Conservation (phyloP, 2,113 vertebrate genomes). For the Poicephalus meyeri region DNA sequence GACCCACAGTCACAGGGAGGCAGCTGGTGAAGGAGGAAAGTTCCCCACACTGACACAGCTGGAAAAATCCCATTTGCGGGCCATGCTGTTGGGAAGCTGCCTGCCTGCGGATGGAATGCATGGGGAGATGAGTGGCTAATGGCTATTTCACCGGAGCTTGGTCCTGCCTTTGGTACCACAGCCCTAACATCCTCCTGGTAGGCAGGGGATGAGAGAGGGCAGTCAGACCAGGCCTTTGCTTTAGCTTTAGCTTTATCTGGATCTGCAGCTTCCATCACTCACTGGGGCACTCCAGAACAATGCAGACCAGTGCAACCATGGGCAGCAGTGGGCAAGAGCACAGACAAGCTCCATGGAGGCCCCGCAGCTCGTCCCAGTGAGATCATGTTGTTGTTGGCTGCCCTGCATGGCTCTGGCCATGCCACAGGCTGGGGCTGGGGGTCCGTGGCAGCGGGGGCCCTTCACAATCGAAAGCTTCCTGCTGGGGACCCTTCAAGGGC, state of each 20-base stretch:
- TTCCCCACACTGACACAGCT: not conserved
- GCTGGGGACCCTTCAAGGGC: slow-evolving; percentile 68
- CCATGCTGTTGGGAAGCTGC: not conserved
- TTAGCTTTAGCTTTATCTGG: not conserved
- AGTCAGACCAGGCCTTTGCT: not conserved
- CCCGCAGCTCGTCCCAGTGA: not conserved
- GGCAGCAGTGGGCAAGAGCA: not conserved
- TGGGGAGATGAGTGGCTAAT: not conserved
- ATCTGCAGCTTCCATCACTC: not conserved
- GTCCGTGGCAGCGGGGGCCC: not conserved
- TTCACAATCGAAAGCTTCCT: slow-evolving; percentile 61
- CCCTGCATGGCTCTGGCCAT: not conserved
- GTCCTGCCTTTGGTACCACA: not conserved
- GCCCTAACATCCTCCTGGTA: not conserved
- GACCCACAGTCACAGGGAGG: not conserved
- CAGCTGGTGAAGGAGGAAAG: not conserved
- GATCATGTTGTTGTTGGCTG: slow-evolving; percentile 52
- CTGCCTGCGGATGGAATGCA: not conserved
- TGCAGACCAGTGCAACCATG: not conserved
- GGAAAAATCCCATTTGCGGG: not conserved
- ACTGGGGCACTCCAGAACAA: not conserved
- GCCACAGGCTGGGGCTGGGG: not conserved
- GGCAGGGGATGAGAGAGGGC: not conserved
- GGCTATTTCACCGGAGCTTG: rapidly evolving
- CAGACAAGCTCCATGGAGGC: not conserved